phyloP scores from a whole-genome alignment of 2,888 invertebrate species.

The Xestia xanthographa region DNA sequence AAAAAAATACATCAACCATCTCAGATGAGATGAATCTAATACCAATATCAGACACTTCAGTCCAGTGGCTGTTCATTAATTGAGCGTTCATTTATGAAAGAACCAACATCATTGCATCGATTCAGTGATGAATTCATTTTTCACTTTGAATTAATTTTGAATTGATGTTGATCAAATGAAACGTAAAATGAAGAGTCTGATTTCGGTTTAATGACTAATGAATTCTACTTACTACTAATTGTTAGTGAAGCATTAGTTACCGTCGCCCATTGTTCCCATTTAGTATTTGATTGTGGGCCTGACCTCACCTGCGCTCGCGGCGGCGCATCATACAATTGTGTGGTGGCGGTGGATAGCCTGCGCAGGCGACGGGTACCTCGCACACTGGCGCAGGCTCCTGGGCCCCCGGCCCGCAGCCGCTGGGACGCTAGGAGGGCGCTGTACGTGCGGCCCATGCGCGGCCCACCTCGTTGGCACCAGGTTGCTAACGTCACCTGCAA shows the following conservation, averaged over 20 bases:
- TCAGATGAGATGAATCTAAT: not conserved
- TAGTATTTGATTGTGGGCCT: conserved; percentile 71
- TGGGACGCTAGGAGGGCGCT: conserved; percentile 76
- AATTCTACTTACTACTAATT: conserved; percentile 26
- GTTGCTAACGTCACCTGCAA: conserved; percentile 83
- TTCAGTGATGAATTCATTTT: not conserved
- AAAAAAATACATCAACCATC: not conserved
- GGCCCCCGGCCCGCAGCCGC: conserved; percentile 72
- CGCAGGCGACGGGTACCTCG: conserved; percentile 78
- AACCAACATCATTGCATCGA: not conserved
- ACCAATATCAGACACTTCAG: not conserved
- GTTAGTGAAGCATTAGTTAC: conserved; percentile 59
- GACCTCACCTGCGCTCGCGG: conserved; percentile 89
- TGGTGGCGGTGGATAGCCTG: conserved; percentile 84
- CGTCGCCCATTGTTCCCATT: conserved; percentile 65
- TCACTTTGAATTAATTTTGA: not conserved
- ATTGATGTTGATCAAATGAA: not conserved
- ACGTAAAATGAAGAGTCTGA: not conserved
- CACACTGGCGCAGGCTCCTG: conserved; percentile 72
- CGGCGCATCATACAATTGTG: conserved; percentile 84
- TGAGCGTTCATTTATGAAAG: not conserved
- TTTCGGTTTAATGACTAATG: not conserved
- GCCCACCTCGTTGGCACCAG: conserved; percentile 82
- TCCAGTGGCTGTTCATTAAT: not conserved
- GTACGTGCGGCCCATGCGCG: conserved; percentile 79